Evolutionary conservation across 2,888 invertebrate genomes (phyloP).

Genomic region (Hemicrepidius hirtus): DNA sequence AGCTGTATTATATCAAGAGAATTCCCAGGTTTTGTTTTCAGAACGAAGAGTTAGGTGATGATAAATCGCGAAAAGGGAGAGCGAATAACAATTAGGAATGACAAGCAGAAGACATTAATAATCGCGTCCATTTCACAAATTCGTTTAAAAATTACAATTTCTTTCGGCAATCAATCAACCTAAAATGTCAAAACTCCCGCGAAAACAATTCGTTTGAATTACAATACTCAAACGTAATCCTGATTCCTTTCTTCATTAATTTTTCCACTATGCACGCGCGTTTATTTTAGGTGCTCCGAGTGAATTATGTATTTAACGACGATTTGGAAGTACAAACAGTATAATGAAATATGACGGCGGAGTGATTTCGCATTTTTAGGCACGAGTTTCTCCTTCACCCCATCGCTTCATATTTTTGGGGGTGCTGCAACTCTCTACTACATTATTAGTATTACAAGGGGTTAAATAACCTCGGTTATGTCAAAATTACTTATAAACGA

Average conservation of each 20-base stretch:
- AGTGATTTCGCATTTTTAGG: constrained; percentile 49
- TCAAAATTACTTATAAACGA: constrained; percentile 52
- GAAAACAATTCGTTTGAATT: constrained; percentile 52
- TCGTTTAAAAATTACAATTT: constrained; percentile 53
- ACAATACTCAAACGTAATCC: constrained; percentile 44
- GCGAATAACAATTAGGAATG: constrained; percentile 51
- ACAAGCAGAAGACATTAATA: constrained; percentile 54
- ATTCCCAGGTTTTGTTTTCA: constrained; percentile 41
- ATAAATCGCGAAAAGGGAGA: constrained; percentile 46
- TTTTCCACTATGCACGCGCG: constrained; percentile 28
- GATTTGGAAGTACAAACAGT: constrained; percentile 41
- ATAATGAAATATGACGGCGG: constrained; percentile 46
- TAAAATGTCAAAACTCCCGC: constrained; percentile 43
- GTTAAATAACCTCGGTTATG: constrained; percentile 49
- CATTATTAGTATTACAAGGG: constrained; percentile 52
- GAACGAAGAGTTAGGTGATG: constrained; percentile 40
- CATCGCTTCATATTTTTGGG: constrained; percentile 46
- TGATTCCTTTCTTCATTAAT: constrained; percentile 38
- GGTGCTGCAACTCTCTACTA: constrained; percentile 18
- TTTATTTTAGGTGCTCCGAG: constrained; percentile 34
- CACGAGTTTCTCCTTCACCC: constrained; percentile 18
- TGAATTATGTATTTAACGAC: constrained; percentile 45
- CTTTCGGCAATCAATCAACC: constrained; percentile 49
- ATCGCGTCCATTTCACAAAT: constrained; percentile 47
- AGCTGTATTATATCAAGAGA: constrained; percentile 23